Percentiles rank a stretch among this genome's conserved stretches.
Evolutionary conservation across 2,113 vertebrate species (phyloP).

Genomic region (Heptranchias perlo): DNA sequence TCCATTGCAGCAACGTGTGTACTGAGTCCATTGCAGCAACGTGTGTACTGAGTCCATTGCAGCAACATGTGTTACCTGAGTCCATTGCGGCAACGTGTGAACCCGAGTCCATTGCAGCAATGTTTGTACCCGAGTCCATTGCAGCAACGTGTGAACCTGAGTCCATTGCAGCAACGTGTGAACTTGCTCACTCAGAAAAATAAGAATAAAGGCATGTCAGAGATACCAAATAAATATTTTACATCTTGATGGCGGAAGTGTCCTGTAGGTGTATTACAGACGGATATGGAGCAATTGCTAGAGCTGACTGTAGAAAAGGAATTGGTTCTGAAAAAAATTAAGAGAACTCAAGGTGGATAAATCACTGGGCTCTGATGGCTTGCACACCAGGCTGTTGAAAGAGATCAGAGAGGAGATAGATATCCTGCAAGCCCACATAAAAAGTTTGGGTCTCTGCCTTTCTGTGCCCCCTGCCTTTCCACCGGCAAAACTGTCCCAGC

Average conservation of each 20-base stretch:
- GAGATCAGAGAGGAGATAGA: no score
- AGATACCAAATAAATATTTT: background rate
- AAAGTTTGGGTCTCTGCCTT: no score
- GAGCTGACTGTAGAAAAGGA: background rate
- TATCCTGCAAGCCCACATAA: no score
- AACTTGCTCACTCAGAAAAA: background rate
- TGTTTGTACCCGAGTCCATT: background rate
- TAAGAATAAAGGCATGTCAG: background rate
- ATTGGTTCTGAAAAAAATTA: background rate
- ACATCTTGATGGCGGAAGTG: background rate
- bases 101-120: no score
- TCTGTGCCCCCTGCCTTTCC: no score
- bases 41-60: no score
- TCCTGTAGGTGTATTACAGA: no score
- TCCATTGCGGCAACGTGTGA: no score
- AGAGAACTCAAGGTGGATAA: background rate
- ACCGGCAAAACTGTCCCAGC: no score
- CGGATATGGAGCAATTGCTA: no score
- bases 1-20: no score
- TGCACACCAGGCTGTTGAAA: background rate
- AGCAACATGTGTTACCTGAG: no score
- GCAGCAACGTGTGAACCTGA: background rate
- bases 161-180: background rate
- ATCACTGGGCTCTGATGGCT: background rate
- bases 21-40: background rate